Percentiles rank a stretch among this genome's conserved stretches.
Conservation (phyloP, 2,797 vertebrate genomes). For the Sebastes vulpes region DNA sequence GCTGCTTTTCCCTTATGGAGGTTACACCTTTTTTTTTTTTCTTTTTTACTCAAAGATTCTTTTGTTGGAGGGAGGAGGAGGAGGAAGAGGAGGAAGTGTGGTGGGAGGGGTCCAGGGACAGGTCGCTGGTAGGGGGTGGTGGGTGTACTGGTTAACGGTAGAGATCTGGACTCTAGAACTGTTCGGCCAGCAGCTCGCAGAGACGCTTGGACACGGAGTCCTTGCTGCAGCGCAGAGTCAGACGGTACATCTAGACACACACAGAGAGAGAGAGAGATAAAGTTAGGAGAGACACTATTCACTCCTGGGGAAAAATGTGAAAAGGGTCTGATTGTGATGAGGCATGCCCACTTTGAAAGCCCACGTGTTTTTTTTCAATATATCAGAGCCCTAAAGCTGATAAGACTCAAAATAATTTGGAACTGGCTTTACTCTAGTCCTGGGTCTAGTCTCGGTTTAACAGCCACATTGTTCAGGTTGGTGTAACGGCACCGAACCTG, state of each 20-base stretch:
- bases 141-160: constrained; percentile 51
- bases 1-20: constrained; percentile 85
- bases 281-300: constrained; percentile 27
- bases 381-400: too few relatives aligned
- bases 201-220: constrained; percentile 91
- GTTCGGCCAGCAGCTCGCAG: constrained; percentile 92
- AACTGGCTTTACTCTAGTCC: background rate
- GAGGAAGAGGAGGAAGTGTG: background rate
- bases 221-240: constrained; percentile 95
- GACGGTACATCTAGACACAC: constrained; percentile 89
- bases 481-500: background rate
- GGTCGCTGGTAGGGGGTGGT: constrained; percentile 61
- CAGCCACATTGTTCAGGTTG: background rate
- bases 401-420: background rate
- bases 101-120: constrained; percentile 24
- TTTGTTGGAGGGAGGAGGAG: constrained; percentile 39
- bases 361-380: too few relatives aligned
- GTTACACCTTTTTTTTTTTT: constrained; percentile 58
- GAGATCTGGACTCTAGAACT: constrained; percentile 87
- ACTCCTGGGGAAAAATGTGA: background rate
- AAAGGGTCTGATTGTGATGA: background rate
- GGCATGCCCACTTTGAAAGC: background rate
- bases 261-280: background rate
- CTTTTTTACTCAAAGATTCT: constrained; percentile 66
- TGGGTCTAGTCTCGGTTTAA: background rate